These are phyloP conservation scores for Vanessa atalanta DNA, from an alignment of 1,140 invertebrate genomes.

Conservation along the genomic window DNA sequence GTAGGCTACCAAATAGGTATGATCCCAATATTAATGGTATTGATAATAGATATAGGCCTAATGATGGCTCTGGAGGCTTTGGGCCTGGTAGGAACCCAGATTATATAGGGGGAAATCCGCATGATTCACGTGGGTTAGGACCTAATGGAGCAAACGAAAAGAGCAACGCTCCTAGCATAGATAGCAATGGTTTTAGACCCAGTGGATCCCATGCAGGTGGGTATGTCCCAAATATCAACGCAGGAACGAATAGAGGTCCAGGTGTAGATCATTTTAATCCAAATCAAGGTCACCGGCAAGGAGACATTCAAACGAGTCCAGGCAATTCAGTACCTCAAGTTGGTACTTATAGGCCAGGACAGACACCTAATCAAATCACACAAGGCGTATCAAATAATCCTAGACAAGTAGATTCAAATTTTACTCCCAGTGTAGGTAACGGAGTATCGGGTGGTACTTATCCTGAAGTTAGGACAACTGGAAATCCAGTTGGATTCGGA, in stretches of 20 bases:
- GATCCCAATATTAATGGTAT: background rate
- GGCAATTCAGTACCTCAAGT: background rate
- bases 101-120: background rate
- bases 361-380: background rate
- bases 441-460: background rate
- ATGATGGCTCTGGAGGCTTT: background rate
- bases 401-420: constrained; percentile 6
- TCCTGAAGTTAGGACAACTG: background rate
- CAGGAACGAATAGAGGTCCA: background rate
- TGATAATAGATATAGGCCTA: constrained; percentile 4
- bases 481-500: constrained; percentile 23
- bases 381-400: background rate
- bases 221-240: background rate
- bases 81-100: background rate
- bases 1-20: background rate
- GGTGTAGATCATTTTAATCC: constrained; percentile 17
- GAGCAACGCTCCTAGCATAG: background rate
- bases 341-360: background rate
- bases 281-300: constrained; percentile 1
- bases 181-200: background rate
- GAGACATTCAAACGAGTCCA: background rate
- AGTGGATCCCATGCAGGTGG: constrained; percentile 1
- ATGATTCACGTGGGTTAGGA: too few species aligned
- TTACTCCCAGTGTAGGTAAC: constrained; percentile 7
- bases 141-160: background rate